These are phyloP conservation scores for Anguilla marmorata DNA, from an alignment of 2,797 vertebrate genomes.

Conservation along the genomic window DNA sequence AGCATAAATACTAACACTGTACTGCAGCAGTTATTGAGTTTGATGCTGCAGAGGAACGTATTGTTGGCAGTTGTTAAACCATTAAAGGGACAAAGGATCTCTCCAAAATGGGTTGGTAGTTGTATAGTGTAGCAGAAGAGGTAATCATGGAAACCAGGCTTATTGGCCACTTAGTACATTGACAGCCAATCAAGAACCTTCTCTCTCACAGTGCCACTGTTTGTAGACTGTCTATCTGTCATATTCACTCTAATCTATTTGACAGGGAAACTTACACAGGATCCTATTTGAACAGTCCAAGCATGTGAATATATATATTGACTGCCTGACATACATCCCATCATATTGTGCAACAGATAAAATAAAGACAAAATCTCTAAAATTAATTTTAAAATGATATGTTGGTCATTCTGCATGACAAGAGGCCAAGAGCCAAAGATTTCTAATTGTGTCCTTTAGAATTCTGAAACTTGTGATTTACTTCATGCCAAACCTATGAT, in stretches of 20 bases:
- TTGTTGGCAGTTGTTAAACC: not conserved
- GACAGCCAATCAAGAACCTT: not conserved
- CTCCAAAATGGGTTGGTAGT: not conserved
- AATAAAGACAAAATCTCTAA: too few species aligned
- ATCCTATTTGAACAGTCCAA: not conserved
- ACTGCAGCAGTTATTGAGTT: conserved; percentile 26
- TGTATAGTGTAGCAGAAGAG: not conserved
- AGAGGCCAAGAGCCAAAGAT: too few species aligned
- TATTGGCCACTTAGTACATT: not conserved
- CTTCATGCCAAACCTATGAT: too few species aligned
- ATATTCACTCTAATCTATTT: not conserved
- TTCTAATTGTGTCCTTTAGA: too few species aligned
- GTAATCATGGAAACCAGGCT: not conserved
- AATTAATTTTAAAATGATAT: too few species aligned
- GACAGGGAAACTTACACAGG: not conserved
- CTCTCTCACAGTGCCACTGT: not conserved
- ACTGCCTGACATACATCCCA: not conserved
- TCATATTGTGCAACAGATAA: not conserved
- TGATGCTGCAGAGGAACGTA: conserved; percentile 18
- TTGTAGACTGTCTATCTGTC: not conserved
- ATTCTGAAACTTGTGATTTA: too few species aligned
- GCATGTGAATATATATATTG: not conserved
- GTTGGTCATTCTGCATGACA: too few species aligned
- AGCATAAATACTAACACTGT: not conserved
- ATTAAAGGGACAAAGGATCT: not conserved